phyloP scores from a whole-genome alignment of 2,797 vertebrate genomes.

The Catharus ustulatus region DNA sequence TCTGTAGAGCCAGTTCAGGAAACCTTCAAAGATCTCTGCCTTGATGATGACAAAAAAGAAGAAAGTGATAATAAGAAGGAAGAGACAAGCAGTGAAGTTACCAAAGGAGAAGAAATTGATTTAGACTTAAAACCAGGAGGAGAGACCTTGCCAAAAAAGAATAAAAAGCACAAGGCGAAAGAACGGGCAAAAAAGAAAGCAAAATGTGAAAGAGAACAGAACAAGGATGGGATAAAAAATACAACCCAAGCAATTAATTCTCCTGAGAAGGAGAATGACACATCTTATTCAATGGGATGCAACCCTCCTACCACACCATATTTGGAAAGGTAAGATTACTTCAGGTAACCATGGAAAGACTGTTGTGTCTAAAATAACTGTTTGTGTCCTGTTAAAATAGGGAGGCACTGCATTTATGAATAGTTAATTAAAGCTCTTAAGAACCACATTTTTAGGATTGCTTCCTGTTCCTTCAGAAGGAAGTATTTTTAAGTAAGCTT shows the following conservation, averaged over 20 bases:
- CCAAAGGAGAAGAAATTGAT: background rate
- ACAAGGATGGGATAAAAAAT: background rate
- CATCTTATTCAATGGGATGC: slow-evolving; percentile 80
- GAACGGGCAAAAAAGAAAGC: slow-evolving; percentile 29
- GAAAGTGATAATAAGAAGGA: background rate
- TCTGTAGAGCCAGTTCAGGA: background rate
- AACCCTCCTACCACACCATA: slow-evolving; percentile 83
- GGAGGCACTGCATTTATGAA: background rate
- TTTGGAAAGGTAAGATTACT: slow-evolving; percentile 83
- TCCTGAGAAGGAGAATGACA: slow-evolving; percentile 57
- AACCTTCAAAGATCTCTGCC: background rate
- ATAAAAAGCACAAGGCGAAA: slow-evolving; percentile 33
- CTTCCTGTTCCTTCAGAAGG: background rate
- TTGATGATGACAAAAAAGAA: background rate
- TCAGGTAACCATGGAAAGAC: background rate
- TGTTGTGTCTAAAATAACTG: background rate
- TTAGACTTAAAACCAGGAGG: background rate
- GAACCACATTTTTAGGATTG: background rate
- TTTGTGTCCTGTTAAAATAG: background rate
- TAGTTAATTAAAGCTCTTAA: background rate
- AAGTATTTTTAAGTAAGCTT: background rate
- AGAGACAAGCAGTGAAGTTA: background rate
- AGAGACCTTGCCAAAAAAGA: slow-evolving; percentile 20
- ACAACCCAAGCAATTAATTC: background rate
- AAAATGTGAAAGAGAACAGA: background rate